Conservation (phyloP, 2,797 vertebrate species). For the Prunella strophiata region DNA sequence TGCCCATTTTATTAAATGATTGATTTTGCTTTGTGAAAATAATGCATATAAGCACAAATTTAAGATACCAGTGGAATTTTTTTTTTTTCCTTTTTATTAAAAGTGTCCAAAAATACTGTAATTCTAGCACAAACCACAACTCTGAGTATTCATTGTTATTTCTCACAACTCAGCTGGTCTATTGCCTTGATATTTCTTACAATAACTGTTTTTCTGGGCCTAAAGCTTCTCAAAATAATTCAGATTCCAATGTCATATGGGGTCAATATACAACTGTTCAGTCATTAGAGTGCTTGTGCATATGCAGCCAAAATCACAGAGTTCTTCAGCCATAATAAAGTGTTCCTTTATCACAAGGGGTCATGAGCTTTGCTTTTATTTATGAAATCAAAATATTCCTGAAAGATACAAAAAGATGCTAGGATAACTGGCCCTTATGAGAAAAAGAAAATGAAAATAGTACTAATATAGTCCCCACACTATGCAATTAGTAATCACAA, state of each 20-base stretch:
- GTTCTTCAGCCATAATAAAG: neutral
- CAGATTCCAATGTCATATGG: neutral
- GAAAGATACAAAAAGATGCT: neutral
- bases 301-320: neutral
- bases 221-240: neutral
- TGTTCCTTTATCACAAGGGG: neutral
- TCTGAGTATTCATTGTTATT: neutral
- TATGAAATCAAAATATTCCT: neutral
- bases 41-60: neutral
- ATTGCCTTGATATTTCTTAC: neutral
- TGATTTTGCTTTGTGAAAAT: neutral
- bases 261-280: neutral
- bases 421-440: neutral
- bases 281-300: neutral
- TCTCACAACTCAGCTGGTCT: neutral
- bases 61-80: neutral
- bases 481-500: neutral
- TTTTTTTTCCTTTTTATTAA: neutral
- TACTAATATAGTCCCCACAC: rapidly evolving
- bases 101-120: neutral
- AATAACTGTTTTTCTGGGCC: neutral
- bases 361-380: neutral
- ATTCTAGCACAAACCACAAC: neutral
- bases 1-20: neutral
- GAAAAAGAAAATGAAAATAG: neutral